phyloP scores from a whole-genome alignment of 1,140 invertebrate genomes.

The Drosophila melanica region DNA sequence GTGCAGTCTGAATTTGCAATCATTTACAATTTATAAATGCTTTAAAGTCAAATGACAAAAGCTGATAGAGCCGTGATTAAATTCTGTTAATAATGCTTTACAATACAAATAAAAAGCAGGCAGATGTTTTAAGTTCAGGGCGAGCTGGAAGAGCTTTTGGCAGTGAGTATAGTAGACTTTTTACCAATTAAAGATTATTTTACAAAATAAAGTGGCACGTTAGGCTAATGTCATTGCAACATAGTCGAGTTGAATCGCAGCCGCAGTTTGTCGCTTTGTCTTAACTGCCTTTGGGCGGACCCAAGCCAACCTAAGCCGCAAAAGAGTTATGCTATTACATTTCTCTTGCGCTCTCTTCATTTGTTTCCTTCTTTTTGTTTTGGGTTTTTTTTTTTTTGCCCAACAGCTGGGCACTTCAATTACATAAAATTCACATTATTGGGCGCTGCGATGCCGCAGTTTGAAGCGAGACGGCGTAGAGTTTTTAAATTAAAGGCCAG shows the following conservation, averaged over 20 bases:
- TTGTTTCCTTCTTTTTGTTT: slow-evolving; percentile 21
- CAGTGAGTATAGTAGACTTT: no score
- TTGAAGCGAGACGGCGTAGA: slow-evolving; percentile 79
- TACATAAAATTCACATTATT: slow-evolving; percentile 83
- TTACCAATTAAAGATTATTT: neutral
- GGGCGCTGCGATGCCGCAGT: slow-evolving; percentile 58
- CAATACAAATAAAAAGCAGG: no score
- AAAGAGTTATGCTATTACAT: slow-evolving; percentile 80
- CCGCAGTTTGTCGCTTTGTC: slow-evolving; percentile 61
- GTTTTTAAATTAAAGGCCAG: slow-evolving; percentile 82
- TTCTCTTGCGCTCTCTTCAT: slow-evolving; percentile 63
- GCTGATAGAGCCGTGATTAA: neutral
- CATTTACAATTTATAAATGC: neutral
- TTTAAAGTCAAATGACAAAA: neutral
- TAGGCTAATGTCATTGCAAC: slow-evolving; percentile 18
- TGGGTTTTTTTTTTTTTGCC: slow-evolving; percentile 7
- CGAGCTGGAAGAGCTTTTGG: no score
- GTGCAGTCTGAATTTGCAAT: neutral
- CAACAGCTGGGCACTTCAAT: slow-evolving; percentile 77
- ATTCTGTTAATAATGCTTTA: neutral
- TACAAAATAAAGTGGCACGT: neutral
- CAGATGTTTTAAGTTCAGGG: no score
- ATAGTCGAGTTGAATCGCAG: slow-evolving; percentile 10
- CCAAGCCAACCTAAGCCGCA: slow-evolving; percentile 60
- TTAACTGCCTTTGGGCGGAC: slow-evolving; percentile 48